Evolutionary conservation across 2,888 invertebrate species (phyloP).

Genomic region (Frankliniella fusca): DNA sequence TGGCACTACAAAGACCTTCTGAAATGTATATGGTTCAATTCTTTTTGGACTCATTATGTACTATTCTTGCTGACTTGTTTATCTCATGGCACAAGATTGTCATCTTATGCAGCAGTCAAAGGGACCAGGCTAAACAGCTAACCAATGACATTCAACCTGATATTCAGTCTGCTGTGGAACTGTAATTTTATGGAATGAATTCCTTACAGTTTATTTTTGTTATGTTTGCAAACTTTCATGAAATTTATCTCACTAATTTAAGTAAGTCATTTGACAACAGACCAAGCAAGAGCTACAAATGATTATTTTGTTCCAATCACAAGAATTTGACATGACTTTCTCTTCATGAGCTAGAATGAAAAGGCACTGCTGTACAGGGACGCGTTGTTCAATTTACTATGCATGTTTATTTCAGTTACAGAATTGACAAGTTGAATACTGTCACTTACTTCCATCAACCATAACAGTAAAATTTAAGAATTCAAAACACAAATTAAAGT

Average conservation of each 20-base stretch:
- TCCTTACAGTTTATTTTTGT: too few species aligned
- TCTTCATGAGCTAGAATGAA: too few species aligned
- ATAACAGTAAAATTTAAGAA: conserved; percentile 16
- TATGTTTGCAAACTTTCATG: too few species aligned
- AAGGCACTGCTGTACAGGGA: not conserved
- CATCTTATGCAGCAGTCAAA: too few species aligned
- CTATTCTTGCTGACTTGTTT: not conserved
- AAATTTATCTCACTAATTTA: not conserved
- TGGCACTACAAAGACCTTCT: conserved; percentile 51
- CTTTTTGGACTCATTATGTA: conserved; percentile 48
- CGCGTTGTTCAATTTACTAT: not conserved
- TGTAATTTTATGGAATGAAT: too few species aligned
- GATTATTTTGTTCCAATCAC: too few species aligned
- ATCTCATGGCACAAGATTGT: too few species aligned
- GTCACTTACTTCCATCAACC: conserved; percentile 5
- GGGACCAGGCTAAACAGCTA: too few species aligned
- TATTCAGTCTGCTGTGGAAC: too few species aligned
- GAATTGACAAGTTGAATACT: conserved; percentile 25
- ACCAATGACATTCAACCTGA: too few species aligned
- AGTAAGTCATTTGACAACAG: not conserved
- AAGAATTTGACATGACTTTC: too few species aligned
- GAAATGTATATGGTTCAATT: conserved; percentile 52
- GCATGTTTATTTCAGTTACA: conserved; percentile 21
- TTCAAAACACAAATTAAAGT: not conserved
- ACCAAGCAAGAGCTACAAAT: too few species aligned